These are phyloP conservation scores for Mellivora capensis DNA, from an alignment of 2,113 vertebrate species.

Conservation along the genomic window DNA sequence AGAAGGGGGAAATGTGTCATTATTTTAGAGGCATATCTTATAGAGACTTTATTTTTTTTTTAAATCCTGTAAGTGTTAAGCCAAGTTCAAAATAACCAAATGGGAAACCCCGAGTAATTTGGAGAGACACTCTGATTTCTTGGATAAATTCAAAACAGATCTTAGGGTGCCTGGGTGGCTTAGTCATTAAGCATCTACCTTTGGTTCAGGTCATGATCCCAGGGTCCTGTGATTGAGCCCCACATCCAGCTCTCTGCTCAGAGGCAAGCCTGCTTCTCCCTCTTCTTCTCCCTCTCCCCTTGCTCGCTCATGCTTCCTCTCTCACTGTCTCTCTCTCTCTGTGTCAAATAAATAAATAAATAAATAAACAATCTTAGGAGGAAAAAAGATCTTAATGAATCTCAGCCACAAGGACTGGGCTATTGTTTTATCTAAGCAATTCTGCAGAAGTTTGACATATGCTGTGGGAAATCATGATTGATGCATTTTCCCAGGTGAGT, in stretches of 20 bases:
- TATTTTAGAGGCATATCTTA: background rate
- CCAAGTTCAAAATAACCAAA: constrained; percentile 38
- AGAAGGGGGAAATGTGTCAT: background rate
- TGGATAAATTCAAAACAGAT: background rate
- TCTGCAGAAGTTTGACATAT: background rate
- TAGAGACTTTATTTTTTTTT: background rate
- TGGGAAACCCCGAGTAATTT: background rate
- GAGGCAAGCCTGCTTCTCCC: no score
- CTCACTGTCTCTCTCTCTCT: no score
- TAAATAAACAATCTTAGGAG: no score
- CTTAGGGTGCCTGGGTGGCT: background rate
- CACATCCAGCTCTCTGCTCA: no score
- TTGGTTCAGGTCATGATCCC: no score
- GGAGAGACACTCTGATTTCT: background rate
- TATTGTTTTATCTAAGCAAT: background rate
- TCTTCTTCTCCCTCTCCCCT: no score
- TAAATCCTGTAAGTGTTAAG: background rate
- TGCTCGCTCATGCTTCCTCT: no score
- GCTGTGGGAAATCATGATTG: background rate
- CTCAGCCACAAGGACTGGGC: background rate
- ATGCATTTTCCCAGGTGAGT: background rate
- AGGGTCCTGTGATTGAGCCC: no score
- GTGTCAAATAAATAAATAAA: no score
- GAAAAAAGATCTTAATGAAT: background rate
- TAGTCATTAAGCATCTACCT: no score